Evolutionary conservation across 2,888 invertebrate species (phyloP), one percentile per base, ranked within the genome.

Genomic region (Volucella bombylans): DNA sequence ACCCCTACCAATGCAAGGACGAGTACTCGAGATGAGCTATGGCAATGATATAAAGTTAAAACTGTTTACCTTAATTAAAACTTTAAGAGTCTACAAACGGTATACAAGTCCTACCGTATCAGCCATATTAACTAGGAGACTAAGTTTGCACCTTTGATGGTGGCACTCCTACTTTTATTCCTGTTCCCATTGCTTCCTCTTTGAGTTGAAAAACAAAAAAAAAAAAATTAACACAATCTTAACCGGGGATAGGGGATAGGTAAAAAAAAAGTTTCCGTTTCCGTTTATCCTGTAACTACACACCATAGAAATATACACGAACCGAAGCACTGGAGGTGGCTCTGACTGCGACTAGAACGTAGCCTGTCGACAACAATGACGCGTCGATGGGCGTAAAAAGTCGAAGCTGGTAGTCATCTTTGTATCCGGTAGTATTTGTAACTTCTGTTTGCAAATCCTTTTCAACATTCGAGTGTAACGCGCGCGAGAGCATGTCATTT

Each of bases 61-160:
- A 82, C 82, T 82, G 77, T 82, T 82, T 82, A 71, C 82, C 82
- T 82, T 82, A 82, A 82, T 77, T 82, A 77, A 82, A 82, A 82
- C 82, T 82, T 82, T 82, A 82, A 82, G 77, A 65, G 77, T 61
- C 65, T 71, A 59, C 82, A 82, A 82, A 82, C 77, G 54, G 57
- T 64, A 23, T 23, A 23, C 23, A 23, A 23, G 23, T 23, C 23
- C 23, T 23, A 23, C 23, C 2, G 23, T 23, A 39, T 59, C 31
- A 38, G 54, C 23, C 49, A 45, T 43, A 52, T 4, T 71, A 61
- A 71, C 71, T 52, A 50, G 72, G 57, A 45, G 71, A 52, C 57
- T 62, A 69, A 76, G 57, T 76, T 76, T 64, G 50, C 31, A 64
- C 62, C 62, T 65, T 59, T 38, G 64, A 47, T 8, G 39, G 4